Conservation (phyloP, 1,140 invertebrate species). For the Tenebrio molitor region DNA sequence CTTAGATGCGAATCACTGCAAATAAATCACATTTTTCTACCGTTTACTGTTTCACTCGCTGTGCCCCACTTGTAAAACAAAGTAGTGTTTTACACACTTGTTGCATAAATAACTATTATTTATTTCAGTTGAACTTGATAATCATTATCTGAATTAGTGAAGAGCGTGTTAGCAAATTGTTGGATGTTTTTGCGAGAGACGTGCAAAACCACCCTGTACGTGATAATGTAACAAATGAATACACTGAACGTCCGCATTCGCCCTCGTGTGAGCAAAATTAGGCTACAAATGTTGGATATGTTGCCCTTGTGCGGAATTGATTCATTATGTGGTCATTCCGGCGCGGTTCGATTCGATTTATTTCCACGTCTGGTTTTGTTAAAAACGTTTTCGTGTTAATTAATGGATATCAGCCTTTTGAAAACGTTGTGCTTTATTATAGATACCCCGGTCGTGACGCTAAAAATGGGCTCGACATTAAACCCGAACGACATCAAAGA, state of each 20-base stretch:
- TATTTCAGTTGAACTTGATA: too few species aligned
- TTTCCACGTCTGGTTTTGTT: conserved; percentile 8
- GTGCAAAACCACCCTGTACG: too few species aligned
- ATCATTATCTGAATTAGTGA: too few species aligned
- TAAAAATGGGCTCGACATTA: conserved; percentile 83
- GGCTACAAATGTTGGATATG: neutral
- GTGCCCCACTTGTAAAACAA: too few species aligned
- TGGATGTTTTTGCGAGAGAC: too few species aligned
- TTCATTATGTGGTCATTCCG: conserved; percentile 1
- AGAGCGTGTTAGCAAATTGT: too few species aligned
- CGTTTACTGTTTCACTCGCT: too few species aligned
- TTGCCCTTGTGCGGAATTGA: neutral
- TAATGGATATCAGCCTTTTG: conserved; percentile 29
- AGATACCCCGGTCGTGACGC: conserved; percentile 81
- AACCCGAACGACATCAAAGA: conserved; percentile 88
- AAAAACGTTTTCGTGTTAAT: conserved; percentile 18
- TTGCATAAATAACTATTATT: too few species aligned
- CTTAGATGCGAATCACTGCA: too few species aligned
- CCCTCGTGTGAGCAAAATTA: neutral
- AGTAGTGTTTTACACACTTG: too few species aligned
- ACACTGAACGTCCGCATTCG: neutral
- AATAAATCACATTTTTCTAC: too few species aligned
- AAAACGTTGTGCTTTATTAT: conserved; percentile 63
- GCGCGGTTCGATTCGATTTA: conserved; percentile 17
- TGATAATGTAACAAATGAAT: neutral